A percentile compares a stretch with the other conserved stretches of the same genome.
Evolutionary conservation across 2,797 vertebrate genomes (phyloP).

Genomic region (Atherinosoma microstoma): DNA sequence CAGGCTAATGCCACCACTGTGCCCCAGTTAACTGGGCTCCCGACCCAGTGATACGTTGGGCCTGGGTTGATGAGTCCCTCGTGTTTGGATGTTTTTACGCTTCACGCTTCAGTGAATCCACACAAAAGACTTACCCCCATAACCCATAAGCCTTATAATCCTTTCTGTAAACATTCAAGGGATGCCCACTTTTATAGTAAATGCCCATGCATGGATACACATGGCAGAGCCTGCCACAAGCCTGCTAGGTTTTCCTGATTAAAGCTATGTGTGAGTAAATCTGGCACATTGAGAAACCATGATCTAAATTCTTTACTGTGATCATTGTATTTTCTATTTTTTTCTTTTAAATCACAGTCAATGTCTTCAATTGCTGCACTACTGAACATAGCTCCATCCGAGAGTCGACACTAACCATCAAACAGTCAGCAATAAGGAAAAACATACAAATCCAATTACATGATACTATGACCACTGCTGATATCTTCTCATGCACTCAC

Average conservation of each 20-base stretch:
- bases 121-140: constrained; percentile 79
- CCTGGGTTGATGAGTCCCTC: constrained; percentile 47
- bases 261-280: constrained; percentile 27
- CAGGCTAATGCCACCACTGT: constrained; percentile 54
- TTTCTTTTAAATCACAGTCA: neutral
- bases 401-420: constrained; percentile 3
- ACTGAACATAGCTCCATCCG: neutral
- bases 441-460: constrained; percentile 19
- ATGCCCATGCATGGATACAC: constrained; percentile 52
- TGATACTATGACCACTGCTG: constrained; percentile 16
- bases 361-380: neutral
- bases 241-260: constrained; percentile 6
- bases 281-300: neutral
- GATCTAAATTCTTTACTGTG: neutral
- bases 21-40: constrained; percentile 69
- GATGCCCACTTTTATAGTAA: constrained; percentile 66
- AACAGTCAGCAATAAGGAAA: neutral
- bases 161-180: constrained; percentile 67
- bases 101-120: constrained; percentile 74
- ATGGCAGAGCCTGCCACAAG: constrained; percentile 15
- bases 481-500: constrained; percentile 2
- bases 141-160: constrained; percentile 78
- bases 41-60: constrained; percentile 47
- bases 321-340: neutral
- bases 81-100: constrained; percentile 70